Conservation (phyloP, 1,140 invertebrate species). For the Phortica variegata region DNA sequence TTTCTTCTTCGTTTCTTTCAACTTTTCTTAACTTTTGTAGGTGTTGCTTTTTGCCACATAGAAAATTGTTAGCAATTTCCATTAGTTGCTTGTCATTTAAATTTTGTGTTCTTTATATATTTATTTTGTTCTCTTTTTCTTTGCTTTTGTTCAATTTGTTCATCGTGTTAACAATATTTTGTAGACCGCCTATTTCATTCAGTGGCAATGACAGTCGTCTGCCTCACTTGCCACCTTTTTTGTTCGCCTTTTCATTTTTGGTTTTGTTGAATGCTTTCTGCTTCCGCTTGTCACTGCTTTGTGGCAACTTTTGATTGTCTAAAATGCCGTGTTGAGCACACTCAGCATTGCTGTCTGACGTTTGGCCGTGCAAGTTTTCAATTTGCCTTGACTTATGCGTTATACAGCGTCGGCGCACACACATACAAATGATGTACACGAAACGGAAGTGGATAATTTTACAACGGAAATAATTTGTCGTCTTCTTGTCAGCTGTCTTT, state of each 20-base stretch:
- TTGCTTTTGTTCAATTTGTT: conserved; percentile 17
- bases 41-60: conserved; percentile 3
- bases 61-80: conserved; percentile 48
- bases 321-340: neutral
- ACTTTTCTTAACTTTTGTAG: conserved; percentile 21
- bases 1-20: no score
- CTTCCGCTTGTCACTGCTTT: neutral
- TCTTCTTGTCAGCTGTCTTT: conserved; percentile 35
- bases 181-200: conserved; percentile 4
- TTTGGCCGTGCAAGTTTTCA: neutral
- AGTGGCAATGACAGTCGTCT: neutral
- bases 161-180: conserved; percentile 14
- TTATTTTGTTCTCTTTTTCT: conserved; percentile 3
- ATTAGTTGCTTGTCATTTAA: conserved; percentile 54
- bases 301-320: conserved; percentile 1
- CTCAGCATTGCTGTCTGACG: neutral
- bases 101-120: conserved; percentile 27
- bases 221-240: no score
- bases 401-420: conserved; percentile 26
- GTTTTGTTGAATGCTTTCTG: neutral
- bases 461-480: conserved; percentile 45
- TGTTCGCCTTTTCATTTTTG: neutral
- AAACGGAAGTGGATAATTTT: conserved; percentile 44
- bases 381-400: conserved; percentile 11
- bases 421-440: conserved; percentile 30